These are phyloP conservation scores for Cremastobaeus sp. DNA, from an alignment of 2,888 invertebrate species.

Conservation along the genomic window DNA sequence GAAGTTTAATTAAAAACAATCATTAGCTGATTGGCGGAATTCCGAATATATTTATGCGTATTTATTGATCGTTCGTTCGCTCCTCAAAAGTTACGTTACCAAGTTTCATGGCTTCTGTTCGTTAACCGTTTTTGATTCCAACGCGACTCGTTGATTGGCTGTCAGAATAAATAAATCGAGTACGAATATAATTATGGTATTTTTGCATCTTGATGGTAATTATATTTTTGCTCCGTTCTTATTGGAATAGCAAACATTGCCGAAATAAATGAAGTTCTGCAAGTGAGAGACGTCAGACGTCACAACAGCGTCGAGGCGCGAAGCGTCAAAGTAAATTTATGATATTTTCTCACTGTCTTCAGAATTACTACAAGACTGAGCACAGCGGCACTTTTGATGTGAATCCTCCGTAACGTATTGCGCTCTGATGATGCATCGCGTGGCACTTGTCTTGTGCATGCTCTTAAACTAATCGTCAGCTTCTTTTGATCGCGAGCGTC, in stretches of 20 bases:
- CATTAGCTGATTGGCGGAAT: no score
- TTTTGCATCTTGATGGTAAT: slow-evolving; percentile 30
- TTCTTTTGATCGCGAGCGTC: slow-evolving; percentile 67
- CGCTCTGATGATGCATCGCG: slow-evolving; percentile 65
- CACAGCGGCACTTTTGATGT: slow-evolving; percentile 71
- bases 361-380: slow-evolving; percentile 51
- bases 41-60: no score
- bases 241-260: slow-evolving; percentile 56
- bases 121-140: no score
- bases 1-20: no score
- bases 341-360: slow-evolving; percentile 74
- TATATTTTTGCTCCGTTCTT: slow-evolving; percentile 23
- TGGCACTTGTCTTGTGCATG: slow-evolving; percentile 65
- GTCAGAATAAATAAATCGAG: no score
- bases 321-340: slow-evolving; percentile 76
- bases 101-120: no score
- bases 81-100: no score
- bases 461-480: slow-evolving; percentile 71
- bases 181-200: slow-evolving; percentile 19
- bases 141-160: no score
- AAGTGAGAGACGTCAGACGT: slow-evolving; percentile 64
- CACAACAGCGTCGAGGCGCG: slow-evolving; percentile 72
- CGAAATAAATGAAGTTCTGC: slow-evolving; percentile 75
- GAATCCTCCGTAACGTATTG: slow-evolving; percentile 58
- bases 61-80: no score